Base-by-base conservation (phyloP, 2,888 invertebrate species). In the Chrysotoxum bicinctum region DNA sequence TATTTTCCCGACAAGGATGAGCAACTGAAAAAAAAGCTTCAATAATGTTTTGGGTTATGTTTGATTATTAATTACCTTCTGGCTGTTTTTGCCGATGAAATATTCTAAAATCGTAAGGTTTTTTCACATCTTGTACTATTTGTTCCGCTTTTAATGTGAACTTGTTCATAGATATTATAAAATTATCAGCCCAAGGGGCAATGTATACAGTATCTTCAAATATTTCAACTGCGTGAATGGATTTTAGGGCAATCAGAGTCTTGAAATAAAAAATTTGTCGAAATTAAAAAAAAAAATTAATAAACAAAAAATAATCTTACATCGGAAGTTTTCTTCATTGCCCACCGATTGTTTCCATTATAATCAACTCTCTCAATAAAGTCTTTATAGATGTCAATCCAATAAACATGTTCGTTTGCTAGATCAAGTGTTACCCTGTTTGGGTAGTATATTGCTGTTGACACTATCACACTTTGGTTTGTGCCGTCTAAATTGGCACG, bases 11-110 rank as follows among this genome's bases (percentile, higher is more conserved):
- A 92, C 96, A 96, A 37, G 96, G 95, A 92, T 96, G 96, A 10
- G 93, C 91, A 89, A 93, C 94, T 94, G 88, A 68, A 92, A 91
- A 52, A 85, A 37, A 40, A 12, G 68, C 40, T 21, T 45, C 3
- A 40, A 43, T 43, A 1, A 0, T 43, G 8, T 8, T 16, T 58
- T 32, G 21, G 19, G 19, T 0, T 40, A 2, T 45, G 21, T 6
- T 16, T 9, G 32, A 5, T 60, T 12, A 14, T 32, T 23, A 2
- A 14, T 87, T 91, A 94, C 94, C 94, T 89, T 94, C 93, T 12
- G 97, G 97, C 91, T 97, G 97, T 75, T 95, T 93, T 90, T 95
- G 96, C 74, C 95, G 93, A 92, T 97, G 97, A 91, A 94, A 96
- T 60, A 96, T 94, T 87, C 95, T 94, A 88, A 95, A 94, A 88